Evolutionary conservation across 2,797 vertebrate genomes (phyloP).

Genomic region (Petrocephalus schoutedeni): DNA sequence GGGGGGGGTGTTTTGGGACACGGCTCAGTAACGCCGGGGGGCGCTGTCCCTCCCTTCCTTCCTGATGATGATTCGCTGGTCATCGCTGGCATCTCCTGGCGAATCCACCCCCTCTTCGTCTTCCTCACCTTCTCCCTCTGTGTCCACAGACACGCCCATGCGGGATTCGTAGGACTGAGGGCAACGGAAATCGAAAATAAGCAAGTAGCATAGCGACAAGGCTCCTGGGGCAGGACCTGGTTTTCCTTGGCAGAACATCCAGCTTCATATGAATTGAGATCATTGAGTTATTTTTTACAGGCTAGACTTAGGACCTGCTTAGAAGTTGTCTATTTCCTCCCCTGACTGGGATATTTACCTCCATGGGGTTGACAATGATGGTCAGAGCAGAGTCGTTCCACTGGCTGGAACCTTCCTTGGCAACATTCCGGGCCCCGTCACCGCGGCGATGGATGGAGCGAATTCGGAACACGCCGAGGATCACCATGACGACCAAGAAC

Average conservation of each 20-base stretch:
- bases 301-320: background rate
- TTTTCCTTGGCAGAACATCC: background rate
- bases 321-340: background rate
- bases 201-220: background rate
- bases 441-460: constrained; percentile 85
- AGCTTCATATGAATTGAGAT: background rate
- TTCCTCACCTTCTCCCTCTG: constrained; percentile 61
- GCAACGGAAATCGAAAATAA: constrained; percentile 5
- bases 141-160: constrained; percentile 64
- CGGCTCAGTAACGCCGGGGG: constrained; percentile 74
- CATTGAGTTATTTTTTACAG: background rate
- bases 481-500: constrained; percentile 94
- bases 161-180: constrained; percentile 67
- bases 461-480: constrained; percentile 90
- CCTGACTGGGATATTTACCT: constrained; percentile 66
- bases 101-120: constrained; percentile 79
- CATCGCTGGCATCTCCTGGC: constrained; percentile 68
- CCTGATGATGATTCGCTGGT: constrained; percentile 80
- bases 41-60: constrained; percentile 64
- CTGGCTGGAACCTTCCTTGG: constrained; percentile 77
- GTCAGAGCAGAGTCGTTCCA: constrained; percentile 98
- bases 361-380: constrained; percentile 98
- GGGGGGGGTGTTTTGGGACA: constrained; percentile 32
- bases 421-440: constrained; percentile 58
- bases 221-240: background rate